Percentiles rank a stretch among this genome's conserved stretches.
phyloP scores from a whole-genome alignment of 2,797 vertebrate genomes.

The Podarcis lilfordi region DNA sequence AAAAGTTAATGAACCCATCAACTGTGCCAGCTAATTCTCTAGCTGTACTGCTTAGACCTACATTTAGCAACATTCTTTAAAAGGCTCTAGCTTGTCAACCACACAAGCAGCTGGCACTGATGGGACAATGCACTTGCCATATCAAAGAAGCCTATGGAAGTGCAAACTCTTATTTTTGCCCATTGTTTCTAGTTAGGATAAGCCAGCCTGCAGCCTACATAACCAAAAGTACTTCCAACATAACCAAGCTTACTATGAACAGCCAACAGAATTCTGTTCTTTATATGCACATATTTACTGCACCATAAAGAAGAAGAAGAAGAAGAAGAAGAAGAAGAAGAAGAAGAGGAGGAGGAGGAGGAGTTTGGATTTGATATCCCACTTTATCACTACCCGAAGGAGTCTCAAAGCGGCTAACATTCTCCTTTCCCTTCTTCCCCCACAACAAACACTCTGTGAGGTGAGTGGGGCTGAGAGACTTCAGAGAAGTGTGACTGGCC shows the following conservation, averaged over 20 bases:
- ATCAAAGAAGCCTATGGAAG: neutral
- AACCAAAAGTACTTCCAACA: neutral
- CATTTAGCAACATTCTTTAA: slow-evolving; percentile 9
- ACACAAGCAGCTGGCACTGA: neutral
- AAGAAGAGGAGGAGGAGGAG: too few species aligned
- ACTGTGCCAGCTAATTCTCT: slow-evolving; percentile 3
- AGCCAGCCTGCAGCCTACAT: neutral
- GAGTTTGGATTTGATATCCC: too few species aligned
- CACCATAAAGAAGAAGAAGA: neutral
- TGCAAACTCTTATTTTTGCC: neutral
- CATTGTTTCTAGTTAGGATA: neutral
- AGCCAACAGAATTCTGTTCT: neutral
- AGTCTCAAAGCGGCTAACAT: too few species aligned
- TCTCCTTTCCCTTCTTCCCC: too few species aligned
- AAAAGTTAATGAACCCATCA: slow-evolving; percentile 5
- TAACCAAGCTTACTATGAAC: neutral
- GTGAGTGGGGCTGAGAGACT: too few species aligned
- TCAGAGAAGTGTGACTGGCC: too few species aligned
- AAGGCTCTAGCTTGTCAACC: neutral
- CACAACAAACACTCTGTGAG: too few species aligned
- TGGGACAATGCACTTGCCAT: neutral
- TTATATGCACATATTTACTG: neutral
- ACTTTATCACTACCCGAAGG: too few species aligned
- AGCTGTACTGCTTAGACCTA: neutral
- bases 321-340: too few species aligned